Conservation (phyloP, 2,888 invertebrate species). For the Andrena hattorfiana region DNA sequence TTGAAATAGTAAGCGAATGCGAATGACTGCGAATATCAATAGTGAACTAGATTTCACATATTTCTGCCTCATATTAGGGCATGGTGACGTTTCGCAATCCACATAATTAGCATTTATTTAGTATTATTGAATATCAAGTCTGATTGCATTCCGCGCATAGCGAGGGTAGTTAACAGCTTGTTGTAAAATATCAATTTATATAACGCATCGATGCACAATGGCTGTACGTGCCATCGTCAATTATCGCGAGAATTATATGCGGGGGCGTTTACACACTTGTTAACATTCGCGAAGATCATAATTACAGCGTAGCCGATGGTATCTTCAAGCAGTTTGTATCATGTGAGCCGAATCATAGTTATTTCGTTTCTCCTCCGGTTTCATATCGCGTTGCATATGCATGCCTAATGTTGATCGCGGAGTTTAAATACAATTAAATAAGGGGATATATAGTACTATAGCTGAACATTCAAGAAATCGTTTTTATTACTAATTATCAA, state of each 20-base stretch:
- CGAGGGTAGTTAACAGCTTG: not conserved
- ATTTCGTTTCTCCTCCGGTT: slow-evolving; percentile 6
- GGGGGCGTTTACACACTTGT: slow-evolving; percentile 33
- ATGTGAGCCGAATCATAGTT: slow-evolving; percentile 4
- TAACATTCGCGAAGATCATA: slow-evolving; percentile 40
- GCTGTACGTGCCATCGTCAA: not conserved
- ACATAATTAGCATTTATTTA: not conserved
- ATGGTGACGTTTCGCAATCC: not conserved
- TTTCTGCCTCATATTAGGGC: not conserved
- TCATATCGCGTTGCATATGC: slow-evolving; percentile 1
- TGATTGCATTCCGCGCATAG: not conserved
- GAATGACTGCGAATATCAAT: not conserved
- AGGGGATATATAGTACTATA: not conserved
- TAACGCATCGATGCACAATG: slow-evolving; percentile 4
- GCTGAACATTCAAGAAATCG: no score
- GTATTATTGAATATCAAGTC: not conserved
- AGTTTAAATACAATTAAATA: not conserved
- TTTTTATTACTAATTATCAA: no score
- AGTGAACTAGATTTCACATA: not conserved
- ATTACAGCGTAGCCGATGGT: slow-evolving; percentile 24
- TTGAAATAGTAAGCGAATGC: not conserved
- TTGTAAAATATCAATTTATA: slow-evolving; percentile 22
- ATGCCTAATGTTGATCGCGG: not conserved
- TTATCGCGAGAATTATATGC: slow-evolving; percentile 34
- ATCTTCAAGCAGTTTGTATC: slow-evolving; percentile 8